phyloP scores from a whole-genome alignment of 2,888 invertebrate species.

The Adineta ricciae region DNA sequence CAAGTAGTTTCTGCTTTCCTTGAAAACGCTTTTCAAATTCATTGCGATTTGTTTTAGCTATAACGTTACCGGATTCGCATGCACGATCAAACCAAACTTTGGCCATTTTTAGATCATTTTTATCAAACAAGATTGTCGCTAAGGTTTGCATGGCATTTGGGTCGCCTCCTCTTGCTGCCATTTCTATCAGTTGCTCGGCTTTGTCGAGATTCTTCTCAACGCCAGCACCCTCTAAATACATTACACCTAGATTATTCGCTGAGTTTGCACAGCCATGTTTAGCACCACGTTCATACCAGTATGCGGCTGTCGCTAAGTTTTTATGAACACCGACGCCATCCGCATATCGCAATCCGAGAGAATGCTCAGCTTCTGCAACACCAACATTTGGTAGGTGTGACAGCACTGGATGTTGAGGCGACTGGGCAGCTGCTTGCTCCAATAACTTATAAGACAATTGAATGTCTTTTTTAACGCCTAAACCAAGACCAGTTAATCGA shows the following conservation, averaged over 20 bases:
- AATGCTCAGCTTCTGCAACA: constrained; percentile 17
- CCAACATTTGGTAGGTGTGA: constrained; percentile 10
- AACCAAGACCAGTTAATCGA: background rate
- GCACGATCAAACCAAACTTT: background rate
- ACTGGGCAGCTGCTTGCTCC: constrained; percentile 14
- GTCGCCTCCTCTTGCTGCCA: constrained; percentile 11
- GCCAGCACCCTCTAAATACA: constrained; percentile 15
- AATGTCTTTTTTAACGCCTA: constrained; percentile 8
- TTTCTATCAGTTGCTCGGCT: constrained; percentile 3
- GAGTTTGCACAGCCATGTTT: background rate
- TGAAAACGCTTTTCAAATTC: background rate
- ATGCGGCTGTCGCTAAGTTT: background rate
- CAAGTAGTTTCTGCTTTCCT: background rate
- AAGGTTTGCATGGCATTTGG: constrained; percentile 20
- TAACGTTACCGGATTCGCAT: background rate
- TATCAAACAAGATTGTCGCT: background rate
- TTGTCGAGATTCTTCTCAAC: constrained; percentile 13
- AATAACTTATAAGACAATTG: background rate
- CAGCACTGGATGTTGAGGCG: background rate
- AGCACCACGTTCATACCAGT: constrained; percentile 20
- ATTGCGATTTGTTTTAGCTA: background rate
- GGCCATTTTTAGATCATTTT: background rate
- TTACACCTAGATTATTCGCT: constrained; percentile 13
- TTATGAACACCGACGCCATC: background rate
- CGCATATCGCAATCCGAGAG: background rate